phyloP scores from a whole-genome alignment of 64 coral and sea anemone genomes.

The Anthopleura sola region DNA sequence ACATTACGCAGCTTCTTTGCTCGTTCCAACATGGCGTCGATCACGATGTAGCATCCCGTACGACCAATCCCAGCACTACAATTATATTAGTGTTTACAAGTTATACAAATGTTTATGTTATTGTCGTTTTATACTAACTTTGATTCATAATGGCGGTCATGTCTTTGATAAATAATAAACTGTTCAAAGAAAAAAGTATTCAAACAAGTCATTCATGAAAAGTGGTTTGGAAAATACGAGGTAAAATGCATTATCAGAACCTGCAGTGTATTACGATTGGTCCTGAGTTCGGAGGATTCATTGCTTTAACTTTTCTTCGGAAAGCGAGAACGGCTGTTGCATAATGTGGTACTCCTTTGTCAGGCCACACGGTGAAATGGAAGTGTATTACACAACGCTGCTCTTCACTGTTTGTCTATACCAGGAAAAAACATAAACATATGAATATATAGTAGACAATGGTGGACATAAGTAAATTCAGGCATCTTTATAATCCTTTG shows the following conservation, averaged over 20 bases:
- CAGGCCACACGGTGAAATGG: slow-evolving; percentile 65
- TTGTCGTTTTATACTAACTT: not conserved
- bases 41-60: slow-evolving; percentile 41
- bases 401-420: slow-evolving; percentile 9
- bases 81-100: not conserved
- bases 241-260: not conserved
- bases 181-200: too few species aligned
- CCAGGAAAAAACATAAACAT: too few species aligned
- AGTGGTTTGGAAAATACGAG: too few species aligned
- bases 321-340: slow-evolving; percentile 50
- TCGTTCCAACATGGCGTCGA: slow-evolving; percentile 73
- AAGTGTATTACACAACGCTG: slow-evolving; percentile 43
- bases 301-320: slow-evolving; percentile 28
- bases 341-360: slow-evolving; percentile 59
- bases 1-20: slow-evolving; percentile 35
- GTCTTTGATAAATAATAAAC: too few species aligned
- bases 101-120: not conserved
- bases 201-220: too few species aligned
- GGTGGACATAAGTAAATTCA: too few species aligned
- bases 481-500: too few species aligned
- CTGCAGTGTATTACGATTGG: slow-evolving; percentile 29
- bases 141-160: too few species aligned
- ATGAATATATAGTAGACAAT: too few species aligned
- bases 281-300: not conserved
- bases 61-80: slow-evolving; percentile 53